These are phyloP conservation scores for Andricus grossulariae DNA, from an alignment of 1,140 invertebrate genomes.

Conservation along the genomic window DNA sequence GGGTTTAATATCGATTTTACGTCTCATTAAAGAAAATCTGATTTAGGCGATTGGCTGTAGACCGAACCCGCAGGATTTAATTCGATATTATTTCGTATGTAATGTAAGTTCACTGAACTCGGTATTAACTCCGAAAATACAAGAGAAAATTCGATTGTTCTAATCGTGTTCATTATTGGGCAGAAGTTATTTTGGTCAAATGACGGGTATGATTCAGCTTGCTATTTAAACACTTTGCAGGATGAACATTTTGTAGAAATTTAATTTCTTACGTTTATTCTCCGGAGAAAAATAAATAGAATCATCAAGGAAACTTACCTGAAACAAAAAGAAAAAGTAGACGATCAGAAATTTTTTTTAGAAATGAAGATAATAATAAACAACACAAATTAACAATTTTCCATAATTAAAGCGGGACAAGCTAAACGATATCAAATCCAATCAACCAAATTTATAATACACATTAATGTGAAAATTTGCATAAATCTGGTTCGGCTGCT, in stretches of 20 bases:
- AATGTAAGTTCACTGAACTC: slow-evolving; percentile 17
- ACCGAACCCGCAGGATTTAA: not conserved
- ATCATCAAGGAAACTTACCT: not conserved
- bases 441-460: too few relatives aligned
- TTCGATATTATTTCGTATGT: not conserved
- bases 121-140: not conserved
- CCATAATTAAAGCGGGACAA: too few relatives aligned
- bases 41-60: not conserved
- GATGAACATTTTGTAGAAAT: too few relatives aligned
- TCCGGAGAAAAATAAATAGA: not conserved
- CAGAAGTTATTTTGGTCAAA: too few relatives aligned
- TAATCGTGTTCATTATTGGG: not conserved
- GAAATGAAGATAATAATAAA: not conserved
- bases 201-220: too few relatives aligned
- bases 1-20: slow-evolving; percentile 1
- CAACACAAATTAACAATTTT: not conserved
- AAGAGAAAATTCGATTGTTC: not conserved
- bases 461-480: too few relatives aligned
- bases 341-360: not conserved
- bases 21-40: slow-evolving; percentile 22
- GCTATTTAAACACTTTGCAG: too few relatives aligned
- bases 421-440: too few relatives aligned
- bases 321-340: not conserved
- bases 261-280: not conserved
- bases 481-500: too few relatives aligned